Percentiles rank a stretch among this genome's conserved stretches.
Evolutionary conservation across 2,797 vertebrate genomes (phyloP).

Genomic region (Arnoldichthys spilopterus): DNA sequence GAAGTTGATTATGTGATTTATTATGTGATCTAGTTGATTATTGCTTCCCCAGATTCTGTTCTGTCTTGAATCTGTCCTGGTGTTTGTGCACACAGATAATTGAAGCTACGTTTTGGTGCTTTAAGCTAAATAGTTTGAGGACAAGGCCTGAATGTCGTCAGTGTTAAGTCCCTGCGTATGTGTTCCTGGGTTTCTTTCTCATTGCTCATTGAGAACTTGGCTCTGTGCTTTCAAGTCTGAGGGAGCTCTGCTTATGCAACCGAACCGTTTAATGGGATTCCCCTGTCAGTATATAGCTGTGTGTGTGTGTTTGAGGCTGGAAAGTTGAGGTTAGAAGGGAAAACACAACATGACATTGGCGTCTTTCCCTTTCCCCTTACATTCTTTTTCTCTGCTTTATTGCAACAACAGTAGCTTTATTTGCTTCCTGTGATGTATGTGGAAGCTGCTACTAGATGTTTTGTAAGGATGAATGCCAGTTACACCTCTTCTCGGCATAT

Average conservation of each 20-base stretch:
- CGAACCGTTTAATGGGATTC: conserved; percentile 42
- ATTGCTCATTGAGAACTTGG: background rate
- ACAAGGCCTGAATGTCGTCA: background rate
- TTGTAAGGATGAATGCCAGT: background rate
- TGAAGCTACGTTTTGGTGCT: background rate
- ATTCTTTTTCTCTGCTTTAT: conserved; percentile 15
- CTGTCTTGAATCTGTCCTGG: too few species aligned
- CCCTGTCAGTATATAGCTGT: conserved; percentile 31
- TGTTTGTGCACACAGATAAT: background rate
- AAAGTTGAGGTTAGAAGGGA: conserved; percentile 18
- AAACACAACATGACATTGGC: conserved; percentile 11
- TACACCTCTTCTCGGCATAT: too few species aligned
- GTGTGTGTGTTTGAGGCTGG: background rate
- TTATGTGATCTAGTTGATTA: too few species aligned
- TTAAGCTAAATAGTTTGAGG: background rate
- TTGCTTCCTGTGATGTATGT: conserved; percentile 7
- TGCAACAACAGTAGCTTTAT: conserved; percentile 22
- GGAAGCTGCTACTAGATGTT: background rate
- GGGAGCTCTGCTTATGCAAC: conserved; percentile 38
- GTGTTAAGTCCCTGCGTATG: background rate
- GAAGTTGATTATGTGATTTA: too few species aligned
- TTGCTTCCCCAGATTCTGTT: too few species aligned
- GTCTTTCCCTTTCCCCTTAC: background rate
- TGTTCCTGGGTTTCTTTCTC: background rate
- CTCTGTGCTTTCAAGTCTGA: background rate